Evolutionary conservation across 2,113 vertebrate genomes (phyloP).

Genomic region (Himantopus leucocephalus): DNA sequence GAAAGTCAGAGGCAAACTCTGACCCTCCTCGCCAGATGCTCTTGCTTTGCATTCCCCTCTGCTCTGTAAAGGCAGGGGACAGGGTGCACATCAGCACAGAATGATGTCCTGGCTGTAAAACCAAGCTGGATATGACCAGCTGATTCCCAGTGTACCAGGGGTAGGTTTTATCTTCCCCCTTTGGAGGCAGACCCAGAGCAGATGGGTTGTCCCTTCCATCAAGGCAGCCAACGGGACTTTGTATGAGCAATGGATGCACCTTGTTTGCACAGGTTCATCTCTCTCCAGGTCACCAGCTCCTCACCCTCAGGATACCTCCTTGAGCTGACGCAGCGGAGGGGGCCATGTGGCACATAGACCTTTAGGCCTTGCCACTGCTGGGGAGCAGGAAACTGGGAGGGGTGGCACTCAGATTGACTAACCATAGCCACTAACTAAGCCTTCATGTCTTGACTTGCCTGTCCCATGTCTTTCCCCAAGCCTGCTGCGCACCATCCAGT

Average conservation of each 20-base stretch:
- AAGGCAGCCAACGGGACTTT: not conserved
- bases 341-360: not conserved
- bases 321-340: not conserved
- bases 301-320: not conserved
- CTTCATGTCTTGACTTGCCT: not conserved
- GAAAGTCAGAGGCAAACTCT: not conserved
- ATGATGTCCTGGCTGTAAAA: not conserved
- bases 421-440: not conserved
- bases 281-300: not conserved
- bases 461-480: not conserved
- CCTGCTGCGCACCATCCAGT: not conserved
- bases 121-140: not conserved
- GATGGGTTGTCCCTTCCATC: not conserved
- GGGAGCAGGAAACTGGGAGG: too few species aligned
- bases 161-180: not conserved
- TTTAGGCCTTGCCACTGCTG: not conserved
- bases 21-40: not conserved
- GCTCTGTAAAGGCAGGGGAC: not conserved
- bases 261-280: not conserved
- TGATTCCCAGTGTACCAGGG: not conserved
- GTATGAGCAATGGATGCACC: not conserved
- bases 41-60: not conserved
- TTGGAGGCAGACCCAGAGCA: not conserved
- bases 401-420: not conserved
- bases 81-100: not conserved